Percentiles rank a stretch among this genome's conserved stretches.
These are phyloP conservation scores for Sitobion miscanthi DNA, from an alignment of 1,140 invertebrate genomes.

Conservation along the genomic window DNA sequence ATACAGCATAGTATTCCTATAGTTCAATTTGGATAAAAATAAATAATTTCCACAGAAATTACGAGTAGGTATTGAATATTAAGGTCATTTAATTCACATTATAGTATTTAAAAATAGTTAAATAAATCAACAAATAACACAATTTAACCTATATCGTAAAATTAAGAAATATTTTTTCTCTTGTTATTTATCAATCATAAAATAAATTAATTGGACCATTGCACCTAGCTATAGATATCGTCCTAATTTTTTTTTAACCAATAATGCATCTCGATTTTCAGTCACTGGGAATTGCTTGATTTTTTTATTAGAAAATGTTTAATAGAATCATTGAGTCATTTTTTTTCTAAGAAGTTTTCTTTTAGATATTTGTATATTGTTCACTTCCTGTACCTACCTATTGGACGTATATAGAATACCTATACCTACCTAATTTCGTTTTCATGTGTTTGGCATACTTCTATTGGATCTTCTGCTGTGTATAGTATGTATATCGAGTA, in stretches of 20 bases:
- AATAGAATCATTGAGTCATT: not conserved
- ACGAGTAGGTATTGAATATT: not conserved
- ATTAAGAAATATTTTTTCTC: not conserved
- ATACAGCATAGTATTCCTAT: not conserved
- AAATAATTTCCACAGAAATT: not conserved
- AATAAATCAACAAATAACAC: not conserved
- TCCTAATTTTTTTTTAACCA: not conserved
- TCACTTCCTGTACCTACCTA: not conserved
- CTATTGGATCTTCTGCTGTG: not conserved
- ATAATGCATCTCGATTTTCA: not conserved
- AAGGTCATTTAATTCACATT: not conserved
- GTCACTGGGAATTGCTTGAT: not conserved
- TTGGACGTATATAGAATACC: not conserved
- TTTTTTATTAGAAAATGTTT: not conserved
- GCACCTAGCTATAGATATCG: not conserved
- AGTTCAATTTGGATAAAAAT: not conserved
- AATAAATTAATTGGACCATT: constrained; percentile 35
- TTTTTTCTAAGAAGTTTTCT: not conserved
- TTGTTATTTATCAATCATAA: constrained; percentile 27
- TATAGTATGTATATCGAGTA: not conserved
- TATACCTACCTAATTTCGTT: not conserved
- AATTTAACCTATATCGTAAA: constrained; percentile 17
- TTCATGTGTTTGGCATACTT: not conserved
- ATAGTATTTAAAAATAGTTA: not conserved
- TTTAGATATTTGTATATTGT: not conserved